Evolutionary conservation across 2,797 vertebrate genomes (phyloP).

Genomic region (Clarias platycephalus): DNA sequence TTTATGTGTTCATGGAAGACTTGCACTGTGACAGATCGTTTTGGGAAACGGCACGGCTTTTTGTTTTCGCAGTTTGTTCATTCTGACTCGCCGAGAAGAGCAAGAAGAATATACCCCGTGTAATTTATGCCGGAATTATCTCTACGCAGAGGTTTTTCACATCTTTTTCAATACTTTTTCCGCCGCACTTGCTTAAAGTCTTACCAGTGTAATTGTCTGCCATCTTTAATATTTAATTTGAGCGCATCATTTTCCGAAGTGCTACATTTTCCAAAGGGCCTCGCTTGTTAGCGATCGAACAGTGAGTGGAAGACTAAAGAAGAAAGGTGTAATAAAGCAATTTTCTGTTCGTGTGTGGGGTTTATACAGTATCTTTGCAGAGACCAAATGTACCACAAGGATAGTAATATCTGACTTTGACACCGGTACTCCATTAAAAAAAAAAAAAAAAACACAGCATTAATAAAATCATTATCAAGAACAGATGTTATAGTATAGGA

Average conservation of each 20-base stretch:
- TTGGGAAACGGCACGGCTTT: neutral
- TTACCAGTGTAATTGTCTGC: conserved; percentile 67
- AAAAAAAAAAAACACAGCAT: no score
- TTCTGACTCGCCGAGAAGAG: conserved; percentile 63
- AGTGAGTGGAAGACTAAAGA: neutral
- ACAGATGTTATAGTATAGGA: no score
- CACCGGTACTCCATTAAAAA: no score
- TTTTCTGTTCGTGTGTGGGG: neutral
- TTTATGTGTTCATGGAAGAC: conserved; percentile 17
- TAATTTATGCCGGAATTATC: conserved; percentile 64
- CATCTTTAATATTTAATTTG: conserved; percentile 53
- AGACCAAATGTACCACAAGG: no score
- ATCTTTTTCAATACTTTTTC: conserved; percentile 66
- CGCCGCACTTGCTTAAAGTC: conserved; percentile 67
- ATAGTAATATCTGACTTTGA: no score
- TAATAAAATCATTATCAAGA: no score
- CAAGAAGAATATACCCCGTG: conserved; percentile 64
- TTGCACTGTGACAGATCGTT: neutral
- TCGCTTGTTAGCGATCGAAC: conserved; percentile 6
- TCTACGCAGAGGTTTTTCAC: conserved; percentile 62
- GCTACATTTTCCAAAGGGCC: neutral
- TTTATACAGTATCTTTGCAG: no score
- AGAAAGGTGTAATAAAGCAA: neutral
- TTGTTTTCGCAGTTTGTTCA: conserved; percentile 63
- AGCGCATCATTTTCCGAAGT: conserved; percentile 54